Evolutionary conservation across 2,797 vertebrate species (phyloP).

Genomic region (Apogon hyalosoma): DNA sequence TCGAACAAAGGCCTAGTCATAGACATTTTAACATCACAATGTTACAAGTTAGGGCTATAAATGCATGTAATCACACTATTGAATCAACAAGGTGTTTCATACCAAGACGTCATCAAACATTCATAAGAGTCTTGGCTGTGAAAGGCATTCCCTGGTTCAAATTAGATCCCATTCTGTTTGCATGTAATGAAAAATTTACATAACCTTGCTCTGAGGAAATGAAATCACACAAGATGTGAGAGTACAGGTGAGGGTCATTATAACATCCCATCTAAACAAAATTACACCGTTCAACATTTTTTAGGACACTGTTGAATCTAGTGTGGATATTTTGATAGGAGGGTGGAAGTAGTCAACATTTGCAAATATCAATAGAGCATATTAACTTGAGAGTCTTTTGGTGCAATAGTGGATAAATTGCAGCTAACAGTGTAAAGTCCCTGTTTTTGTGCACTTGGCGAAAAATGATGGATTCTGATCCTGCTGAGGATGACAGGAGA

Average conservation of each 20-base stretch:
- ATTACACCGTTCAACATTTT: constrained; percentile 11
- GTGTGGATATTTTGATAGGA: constrained; percentile 9
- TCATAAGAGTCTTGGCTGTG: constrained; percentile 10
- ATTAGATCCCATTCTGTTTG: constrained; percentile 38
- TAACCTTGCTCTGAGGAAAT: constrained; percentile 12
- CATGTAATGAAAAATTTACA: constrained; percentile 38
- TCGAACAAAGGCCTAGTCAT: too few species aligned
- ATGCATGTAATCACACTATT: neutral
- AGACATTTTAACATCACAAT: too few species aligned
- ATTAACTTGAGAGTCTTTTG: constrained; percentile 5
- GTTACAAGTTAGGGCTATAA: too few species aligned
- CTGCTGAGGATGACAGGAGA: constrained; percentile 49
- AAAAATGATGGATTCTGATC: constrained; percentile 51
- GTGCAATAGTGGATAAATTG: constrained; percentile 20
- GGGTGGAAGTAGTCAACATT: neutral
- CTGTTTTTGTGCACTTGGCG: constrained; percentile 39
- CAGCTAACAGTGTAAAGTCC: constrained; percentile 6
- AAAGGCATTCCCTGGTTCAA: constrained; percentile 4
- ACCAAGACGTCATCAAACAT: constrained; percentile 25
- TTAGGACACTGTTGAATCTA: neutral
- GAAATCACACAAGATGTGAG: constrained; percentile 1
- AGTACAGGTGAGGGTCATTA: constrained; percentile 5
- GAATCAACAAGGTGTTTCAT: constrained; percentile 11
- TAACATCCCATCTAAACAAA: neutral
- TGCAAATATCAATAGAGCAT: constrained; percentile 18